A percentile compares a stretch with the other conserved stretches of the same genome.
These are phyloP conservation scores for Crocuta crocuta DNA, from an alignment of 2,113 vertebrate species.

Conservation along the genomic window DNA sequence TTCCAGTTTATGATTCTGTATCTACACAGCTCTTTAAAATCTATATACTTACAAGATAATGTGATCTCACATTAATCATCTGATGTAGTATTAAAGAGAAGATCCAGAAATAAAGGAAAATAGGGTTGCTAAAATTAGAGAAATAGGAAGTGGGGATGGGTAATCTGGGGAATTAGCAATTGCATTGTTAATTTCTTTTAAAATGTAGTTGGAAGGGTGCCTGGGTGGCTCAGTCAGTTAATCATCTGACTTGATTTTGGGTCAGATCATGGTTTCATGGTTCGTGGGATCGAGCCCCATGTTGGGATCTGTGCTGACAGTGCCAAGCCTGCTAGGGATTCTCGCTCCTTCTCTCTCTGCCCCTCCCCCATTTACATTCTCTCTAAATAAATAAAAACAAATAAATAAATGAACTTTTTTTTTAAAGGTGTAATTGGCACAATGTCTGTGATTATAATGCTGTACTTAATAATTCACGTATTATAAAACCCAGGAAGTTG, in stretches of 20 bases:
- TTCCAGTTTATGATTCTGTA: neutral
- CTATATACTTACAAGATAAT: neutral
- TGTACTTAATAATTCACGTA: neutral
- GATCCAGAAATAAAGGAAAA: neutral
- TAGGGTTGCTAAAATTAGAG: neutral
- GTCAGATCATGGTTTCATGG: too few relatives aligned
- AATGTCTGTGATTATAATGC: neutral
- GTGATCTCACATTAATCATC: neutral
- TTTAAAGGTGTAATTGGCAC: neutral
- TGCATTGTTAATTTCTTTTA: neutral
- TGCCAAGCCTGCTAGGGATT: too few relatives aligned
- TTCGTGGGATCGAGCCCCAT: too few relatives aligned
- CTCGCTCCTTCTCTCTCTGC: too few relatives aligned
- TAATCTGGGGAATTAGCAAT: neutral
- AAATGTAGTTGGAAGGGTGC: neutral
- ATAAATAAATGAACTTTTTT: too few relatives aligned
- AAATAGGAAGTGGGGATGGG: neutral
- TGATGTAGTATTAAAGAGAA: conserved; percentile 9
- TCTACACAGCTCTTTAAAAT: neutral
- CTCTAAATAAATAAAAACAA: too few relatives aligned
- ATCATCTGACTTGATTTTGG: too few relatives aligned
- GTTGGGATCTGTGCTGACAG: too few relatives aligned
- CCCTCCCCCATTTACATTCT: too few relatives aligned
- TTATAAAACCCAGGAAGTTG: neutral
- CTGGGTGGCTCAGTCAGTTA: too few relatives aligned